Evolutionary conservation across 2,888 invertebrate species (phyloP), one percentile per base, ranked within the genome.

Genomic region (Calameuta filiformis): DNA sequence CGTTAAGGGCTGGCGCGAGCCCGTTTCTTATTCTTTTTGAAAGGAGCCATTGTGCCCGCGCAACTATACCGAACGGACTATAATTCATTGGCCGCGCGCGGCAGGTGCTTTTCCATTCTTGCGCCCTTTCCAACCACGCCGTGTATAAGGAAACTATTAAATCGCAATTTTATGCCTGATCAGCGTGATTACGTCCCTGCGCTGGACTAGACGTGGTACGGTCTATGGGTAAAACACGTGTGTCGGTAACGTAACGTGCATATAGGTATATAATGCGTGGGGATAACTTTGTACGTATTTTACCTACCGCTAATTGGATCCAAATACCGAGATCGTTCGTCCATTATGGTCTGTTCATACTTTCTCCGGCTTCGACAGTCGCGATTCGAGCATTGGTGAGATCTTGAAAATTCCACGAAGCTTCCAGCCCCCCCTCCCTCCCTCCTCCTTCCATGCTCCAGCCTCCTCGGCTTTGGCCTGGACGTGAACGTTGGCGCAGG

Each of bases 111-210:
- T 79, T 75, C 77, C 77, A 56, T 78, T 79, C 76, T 77, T 77
- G 82, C 71, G 69, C 74, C 35, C 71, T 35, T 69, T 73, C 31
- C 81, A 82, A 81, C 80, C 78, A 76, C 77, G 79, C 78, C 78
- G 82, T 82, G 82, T 79, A 84, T 83, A 82, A 83, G 81, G 85
- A 84, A 85, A 87, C 87, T 88, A 89, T 89, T 88, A 89, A 89
- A 90, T 90, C 85, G 89, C 87, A 87, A 89, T 90, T 90, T 90
- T 87, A 89, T 86, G 87, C 86, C 83, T 83, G 86, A 88, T 90
- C 88, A 88, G 79, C 79, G 84, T 80, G 83, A 81, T 82, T 82
- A 82, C 81, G 76, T 78, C 76, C 81, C 80, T 83, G 81, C 23
- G 23, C 23, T 23, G 1, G 56, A 23, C 56, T 56, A 56, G 56